phyloP scores from a whole-genome alignment of 2,797 vertebrate species.

The Gymnothorax javanicus region DNA sequence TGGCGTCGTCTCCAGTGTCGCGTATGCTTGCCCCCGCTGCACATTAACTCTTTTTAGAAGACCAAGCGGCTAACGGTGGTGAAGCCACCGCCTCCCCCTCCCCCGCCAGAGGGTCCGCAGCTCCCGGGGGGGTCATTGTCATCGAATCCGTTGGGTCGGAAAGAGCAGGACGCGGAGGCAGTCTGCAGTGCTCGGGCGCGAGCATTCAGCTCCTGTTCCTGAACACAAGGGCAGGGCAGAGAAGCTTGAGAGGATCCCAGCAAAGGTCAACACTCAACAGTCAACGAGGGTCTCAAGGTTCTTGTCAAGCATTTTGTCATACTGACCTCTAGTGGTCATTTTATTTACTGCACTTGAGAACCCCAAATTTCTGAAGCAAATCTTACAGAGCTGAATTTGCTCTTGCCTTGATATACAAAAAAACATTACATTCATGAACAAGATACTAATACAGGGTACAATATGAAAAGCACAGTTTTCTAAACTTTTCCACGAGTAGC shows the following conservation, averaged over 20 bases:
- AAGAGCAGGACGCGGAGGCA: conserved; percentile 90
- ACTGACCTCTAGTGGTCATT: conserved; percentile 26
- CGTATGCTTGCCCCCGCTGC: neutral
- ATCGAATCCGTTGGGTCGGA: conserved; percentile 93
- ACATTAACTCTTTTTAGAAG: conserved; percentile 74
- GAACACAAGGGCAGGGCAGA: conserved; percentile 24
- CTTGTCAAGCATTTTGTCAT: neutral
- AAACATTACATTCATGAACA: neutral
- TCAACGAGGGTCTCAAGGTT: neutral
- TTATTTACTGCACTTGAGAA: neutral
- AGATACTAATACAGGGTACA: neutral
- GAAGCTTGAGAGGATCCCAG: neutral
- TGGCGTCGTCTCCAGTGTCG: neutral
- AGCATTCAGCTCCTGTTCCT: conserved; percentile 97
- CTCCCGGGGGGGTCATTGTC: conserved; percentile 97
- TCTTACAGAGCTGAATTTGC: neutral
- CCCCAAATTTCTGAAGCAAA: neutral
- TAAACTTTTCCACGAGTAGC: neutral
- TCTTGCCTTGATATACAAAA: neutral
- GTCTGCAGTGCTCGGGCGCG: conserved; percentile 93
- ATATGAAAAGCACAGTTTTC: neutral
- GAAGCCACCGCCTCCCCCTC: conserved; percentile 88
- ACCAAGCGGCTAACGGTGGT: conserved; percentile 93
- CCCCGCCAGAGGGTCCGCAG: conserved; percentile 88
- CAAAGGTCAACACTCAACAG: neutral